Percentiles rank a stretch among this genome's conserved stretches.
Evolutionary conservation across 2,888 invertebrate genomes (phyloP).

Genomic region (Doris montereyensis): DNA sequence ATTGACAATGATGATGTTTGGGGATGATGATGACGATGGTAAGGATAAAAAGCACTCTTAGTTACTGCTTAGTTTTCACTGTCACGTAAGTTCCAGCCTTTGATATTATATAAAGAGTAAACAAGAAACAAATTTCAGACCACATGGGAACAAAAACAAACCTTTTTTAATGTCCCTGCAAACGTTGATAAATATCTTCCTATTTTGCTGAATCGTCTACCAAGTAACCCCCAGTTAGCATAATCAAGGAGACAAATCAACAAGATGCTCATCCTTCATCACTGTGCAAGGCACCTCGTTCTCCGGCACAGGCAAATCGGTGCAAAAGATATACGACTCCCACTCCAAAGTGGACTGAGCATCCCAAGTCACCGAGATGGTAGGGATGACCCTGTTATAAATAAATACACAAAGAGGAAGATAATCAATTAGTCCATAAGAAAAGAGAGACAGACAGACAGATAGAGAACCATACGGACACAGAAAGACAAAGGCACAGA

Average conservation of each 20-base stretch:
- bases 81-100: no score
- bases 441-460: neutral
- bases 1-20: no score
- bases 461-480: no score
- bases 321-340: conserved; percentile 66
- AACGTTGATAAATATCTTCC: conserved; percentile 69
- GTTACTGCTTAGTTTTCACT: no score
- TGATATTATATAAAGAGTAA: no score
- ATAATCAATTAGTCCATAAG: no score
- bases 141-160: no score
- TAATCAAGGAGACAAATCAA: conserved; percentile 67
- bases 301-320: conserved; percentile 46
- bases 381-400: conserved; percentile 62
- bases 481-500: no score
- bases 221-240: conserved; percentile 62
- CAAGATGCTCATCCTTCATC: conserved; percentile 58
- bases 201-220: conserved; percentile 53
- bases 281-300: conserved; percentile 68
- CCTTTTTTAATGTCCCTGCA: conserved; percentile 65
- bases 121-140: no score
- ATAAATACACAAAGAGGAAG: no score
- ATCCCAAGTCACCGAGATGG: conserved; percentile 53
- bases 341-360: conserved; percentile 67
- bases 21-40: no score
- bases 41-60: no score